These are phyloP conservation scores for Amblyjoppa fuscipennis DNA, from an alignment of 2,888 invertebrate genomes.

Conservation along the genomic window DNA sequence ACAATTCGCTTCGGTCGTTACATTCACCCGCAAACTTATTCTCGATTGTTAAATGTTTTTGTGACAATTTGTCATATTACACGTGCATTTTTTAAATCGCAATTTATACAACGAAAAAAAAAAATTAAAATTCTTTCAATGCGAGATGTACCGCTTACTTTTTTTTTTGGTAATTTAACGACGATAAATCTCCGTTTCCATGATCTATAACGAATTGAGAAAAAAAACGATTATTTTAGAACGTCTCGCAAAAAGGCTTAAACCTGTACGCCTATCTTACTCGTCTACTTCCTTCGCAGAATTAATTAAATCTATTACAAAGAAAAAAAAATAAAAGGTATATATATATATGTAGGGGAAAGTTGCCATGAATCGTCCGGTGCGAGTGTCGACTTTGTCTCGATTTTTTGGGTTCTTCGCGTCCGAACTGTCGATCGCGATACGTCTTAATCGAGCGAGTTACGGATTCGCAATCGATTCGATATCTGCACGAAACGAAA, in stretches of 20 bases:
- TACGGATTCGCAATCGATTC: background rate
- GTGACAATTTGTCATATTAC: slow-evolving; percentile 5
- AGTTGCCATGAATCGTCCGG: slow-evolving; percentile 5
- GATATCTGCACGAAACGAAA: too few species aligned
- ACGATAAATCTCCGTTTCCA: background rate
- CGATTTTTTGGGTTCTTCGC: background rate
- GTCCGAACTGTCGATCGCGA: background rate
- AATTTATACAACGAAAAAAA: background rate
- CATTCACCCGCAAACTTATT: slow-evolving; percentile 14
- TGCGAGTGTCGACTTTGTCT: background rate
- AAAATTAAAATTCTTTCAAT: background rate
- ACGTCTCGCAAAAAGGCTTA: background rate
- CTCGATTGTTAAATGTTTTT: background rate
- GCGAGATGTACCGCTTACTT: background rate
- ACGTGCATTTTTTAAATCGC: background rate
- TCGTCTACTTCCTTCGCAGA: slow-evolving; percentile 38
- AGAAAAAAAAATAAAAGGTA: slow-evolving; percentile 38
- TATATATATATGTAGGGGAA: slow-evolving; percentile 13
- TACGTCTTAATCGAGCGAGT: background rate
- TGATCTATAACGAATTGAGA: background rate
- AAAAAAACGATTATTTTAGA: background rate
- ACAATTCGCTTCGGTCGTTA: slow-evolving; percentile 14
- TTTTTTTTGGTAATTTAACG: background rate
- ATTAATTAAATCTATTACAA: slow-evolving; percentile 60
- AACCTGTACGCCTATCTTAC: slow-evolving; percentile 9